Evolutionary conservation across 2,888 invertebrate species (phyloP), one percentile per base, ranked within the genome.

Genomic region (Eupsilia transversa): DNA sequence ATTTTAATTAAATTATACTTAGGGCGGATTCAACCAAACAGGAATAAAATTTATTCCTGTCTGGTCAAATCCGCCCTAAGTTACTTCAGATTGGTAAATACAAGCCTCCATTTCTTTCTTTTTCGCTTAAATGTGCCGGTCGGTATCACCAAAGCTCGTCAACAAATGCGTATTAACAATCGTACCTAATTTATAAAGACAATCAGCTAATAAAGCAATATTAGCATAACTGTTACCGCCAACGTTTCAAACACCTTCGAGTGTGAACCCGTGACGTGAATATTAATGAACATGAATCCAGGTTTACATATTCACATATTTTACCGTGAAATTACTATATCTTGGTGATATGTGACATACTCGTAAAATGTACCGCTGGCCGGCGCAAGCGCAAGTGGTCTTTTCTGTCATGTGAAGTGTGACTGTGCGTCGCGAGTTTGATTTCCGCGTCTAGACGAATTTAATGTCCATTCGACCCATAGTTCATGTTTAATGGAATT

Each of bases 271-370:
- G 74, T 64, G 66, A 59, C 27, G 12, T 20, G 64, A 80, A 71
- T 74, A 80, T 61, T 60, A 74, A 83, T 70, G 46, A 69, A 33
- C 59, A 27, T 35, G n/a, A 14, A 78, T 69, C 14, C 72, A 67
- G 57, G 68, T 79, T 66, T 72, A 72, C 27, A 74, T 68, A 71
- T 74, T 67, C 49, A 74, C 60, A 71, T 83, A 83, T 46, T 60
- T 80, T 68, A 70, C 38, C 54, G 70, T 35, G 23, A 56, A 67
- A 73, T 64, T 52, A 54, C 30, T 54, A 30, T 46, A 30, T 33
- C 49, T n/a, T 38, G 20, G 54, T 67, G 52, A 30, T 35, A 57
- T 43, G 66, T 64, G 78, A 67, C 64, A 65, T 56, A 49, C 38
- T 72, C 71, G 49, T 72, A 80, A 83, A 74, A 66, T 57, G 35